These are phyloP conservation scores for Polyploca ridens DNA, from an alignment of 2,888 invertebrate species.

Conservation along the genomic window DNA sequence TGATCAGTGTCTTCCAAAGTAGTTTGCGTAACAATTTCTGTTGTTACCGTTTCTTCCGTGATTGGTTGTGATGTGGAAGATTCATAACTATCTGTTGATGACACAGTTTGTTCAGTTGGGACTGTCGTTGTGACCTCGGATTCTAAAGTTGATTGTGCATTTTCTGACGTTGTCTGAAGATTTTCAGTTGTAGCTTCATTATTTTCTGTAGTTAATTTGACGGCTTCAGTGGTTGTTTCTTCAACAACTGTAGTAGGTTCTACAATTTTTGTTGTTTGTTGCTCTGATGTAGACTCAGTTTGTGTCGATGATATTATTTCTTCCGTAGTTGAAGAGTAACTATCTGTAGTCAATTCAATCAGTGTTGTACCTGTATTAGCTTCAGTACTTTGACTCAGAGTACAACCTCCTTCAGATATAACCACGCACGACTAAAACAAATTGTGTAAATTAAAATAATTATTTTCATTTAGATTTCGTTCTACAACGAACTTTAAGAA, in stretches of 20 bases:
- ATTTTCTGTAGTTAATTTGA: neutral
- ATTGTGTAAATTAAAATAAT: neutral
- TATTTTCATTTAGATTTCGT: neutral
- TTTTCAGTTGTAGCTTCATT: neutral
- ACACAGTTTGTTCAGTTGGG: too few species aligned
- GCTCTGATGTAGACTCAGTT: neutral
- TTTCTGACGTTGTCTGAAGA: neutral
- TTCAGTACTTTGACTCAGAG: neutral
- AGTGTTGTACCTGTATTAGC: conserved; percentile 2
- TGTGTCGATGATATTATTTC: neutral
- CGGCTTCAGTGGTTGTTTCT: neutral
- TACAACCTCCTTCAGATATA: conserved; percentile 19
- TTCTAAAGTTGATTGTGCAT: neutral
- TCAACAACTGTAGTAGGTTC: neutral
- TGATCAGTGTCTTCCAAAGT: neutral
- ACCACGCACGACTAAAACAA: conserved; percentile 12
- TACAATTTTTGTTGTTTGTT: too few species aligned
- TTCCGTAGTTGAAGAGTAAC: neutral
- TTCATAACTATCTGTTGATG: neutral
- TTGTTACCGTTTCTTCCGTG: neutral
- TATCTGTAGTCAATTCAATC: neutral
- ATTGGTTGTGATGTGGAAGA: neutral
- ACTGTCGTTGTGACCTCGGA: too few species aligned
- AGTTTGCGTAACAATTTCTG: neutral
- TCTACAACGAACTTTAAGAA: neutral